phyloP scores from a whole-genome alignment of 2,797 vertebrate species.

The Gymnoscopelus braueri region DNA sequence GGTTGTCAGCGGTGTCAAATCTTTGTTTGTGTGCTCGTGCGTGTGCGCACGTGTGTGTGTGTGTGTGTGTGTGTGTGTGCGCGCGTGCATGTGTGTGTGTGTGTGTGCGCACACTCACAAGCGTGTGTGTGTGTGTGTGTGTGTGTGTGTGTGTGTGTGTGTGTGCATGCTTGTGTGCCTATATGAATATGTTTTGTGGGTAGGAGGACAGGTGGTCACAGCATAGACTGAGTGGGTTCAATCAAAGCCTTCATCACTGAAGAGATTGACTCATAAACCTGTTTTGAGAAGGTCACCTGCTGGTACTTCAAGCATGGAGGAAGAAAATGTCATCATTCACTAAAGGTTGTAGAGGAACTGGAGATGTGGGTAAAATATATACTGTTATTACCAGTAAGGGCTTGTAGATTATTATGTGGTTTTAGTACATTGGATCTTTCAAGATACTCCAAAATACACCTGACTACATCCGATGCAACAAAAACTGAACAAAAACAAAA shows the following conservation, averaged over 20 bases:
- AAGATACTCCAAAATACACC: too few relatives aligned
- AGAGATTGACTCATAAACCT: constrained; percentile 1
- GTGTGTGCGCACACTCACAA: too few relatives aligned
- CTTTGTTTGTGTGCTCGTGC: constrained; percentile 17
- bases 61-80: too few relatives aligned
- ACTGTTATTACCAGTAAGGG: background rate
- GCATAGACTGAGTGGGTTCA: constrained; percentile 7
- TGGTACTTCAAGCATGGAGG: background rate
- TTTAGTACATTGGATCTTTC: background rate
- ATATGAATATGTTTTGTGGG: too few relatives aligned
- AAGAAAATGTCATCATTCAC: background rate
- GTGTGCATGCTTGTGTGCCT: too few relatives aligned
- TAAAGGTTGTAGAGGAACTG: background rate
- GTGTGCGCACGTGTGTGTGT: constrained; percentile 2
- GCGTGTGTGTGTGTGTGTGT: too few relatives aligned
- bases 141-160: background rate
- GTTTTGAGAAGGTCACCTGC: constrained; percentile 10
- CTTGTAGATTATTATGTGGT: background rate
- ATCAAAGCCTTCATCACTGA: constrained; percentile 17
- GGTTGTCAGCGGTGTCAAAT: constrained; percentile 61
- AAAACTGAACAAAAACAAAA: too few relatives aligned
- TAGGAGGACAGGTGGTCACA: constrained; percentile 4
- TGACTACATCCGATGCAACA: too few relatives aligned
- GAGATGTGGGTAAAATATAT: background rate
- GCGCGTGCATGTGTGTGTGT: too few relatives aligned